These are phyloP conservation scores for Caenorhabditis doughertyi DNA, from an alignment of 2,888 invertebrate species.

Conservation along the genomic window DNA sequence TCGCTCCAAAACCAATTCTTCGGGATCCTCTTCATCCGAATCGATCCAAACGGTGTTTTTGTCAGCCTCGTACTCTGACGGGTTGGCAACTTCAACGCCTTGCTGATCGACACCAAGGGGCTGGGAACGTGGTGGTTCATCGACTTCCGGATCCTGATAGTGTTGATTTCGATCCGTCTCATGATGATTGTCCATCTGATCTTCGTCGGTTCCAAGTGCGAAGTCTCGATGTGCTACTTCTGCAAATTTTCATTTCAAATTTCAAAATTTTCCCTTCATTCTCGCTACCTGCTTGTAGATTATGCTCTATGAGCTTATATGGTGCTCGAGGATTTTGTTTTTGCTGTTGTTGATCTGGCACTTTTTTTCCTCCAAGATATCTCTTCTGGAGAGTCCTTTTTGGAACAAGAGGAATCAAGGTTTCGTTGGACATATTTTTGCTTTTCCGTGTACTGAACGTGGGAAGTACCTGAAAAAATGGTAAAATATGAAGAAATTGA, in stretches of 20 bases:
- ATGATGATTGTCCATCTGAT: no score
- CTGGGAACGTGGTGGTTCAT: not conserved
- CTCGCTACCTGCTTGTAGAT: no score
- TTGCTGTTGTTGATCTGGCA: not conserved
- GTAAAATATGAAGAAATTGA: not conserved
- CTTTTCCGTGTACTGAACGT: slow-evolving; percentile 6
- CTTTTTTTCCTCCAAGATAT: not conserved
- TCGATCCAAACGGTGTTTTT: slow-evolving; percentile 42
- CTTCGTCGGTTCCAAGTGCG: no score
- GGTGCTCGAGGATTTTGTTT: not conserved
- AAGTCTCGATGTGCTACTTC: no score
- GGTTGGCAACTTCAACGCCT: not conserved
- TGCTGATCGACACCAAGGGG: not conserved
- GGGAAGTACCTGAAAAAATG: slow-evolving; percentile 25
- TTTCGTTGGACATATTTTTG: slow-evolving; percentile 45
- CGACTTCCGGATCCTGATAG: not conserved
- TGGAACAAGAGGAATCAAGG: slow-evolving; percentile 26
- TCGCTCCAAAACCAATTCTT: slow-evolving; percentile 9
- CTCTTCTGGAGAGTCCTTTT: slow-evolving; percentile 8
- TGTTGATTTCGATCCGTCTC: no score
- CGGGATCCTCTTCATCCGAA: slow-evolving; percentile 23
- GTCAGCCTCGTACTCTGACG: not conserved
- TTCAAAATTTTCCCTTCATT: no score
- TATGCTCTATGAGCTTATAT: not conserved
- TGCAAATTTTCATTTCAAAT: no score